A percentile compares a stretch with the other conserved stretches of the same genome.
These are phyloP conservation scores for Andrena trimmerana DNA, from an alignment of 2,888 invertebrate genomes.

Conservation along the genomic window DNA sequence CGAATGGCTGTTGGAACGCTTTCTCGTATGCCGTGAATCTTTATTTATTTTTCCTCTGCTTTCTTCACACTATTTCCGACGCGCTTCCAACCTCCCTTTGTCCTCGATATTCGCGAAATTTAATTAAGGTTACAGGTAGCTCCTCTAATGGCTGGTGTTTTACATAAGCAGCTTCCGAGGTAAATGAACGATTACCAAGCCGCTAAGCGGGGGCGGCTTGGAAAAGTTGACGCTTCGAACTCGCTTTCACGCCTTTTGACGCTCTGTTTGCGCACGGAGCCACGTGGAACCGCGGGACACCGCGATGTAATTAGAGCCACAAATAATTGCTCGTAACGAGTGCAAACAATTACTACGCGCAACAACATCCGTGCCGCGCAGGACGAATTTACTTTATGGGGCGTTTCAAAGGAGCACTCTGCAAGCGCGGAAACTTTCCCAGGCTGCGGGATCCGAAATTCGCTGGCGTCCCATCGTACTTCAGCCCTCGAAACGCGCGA, in stretches of 20 bases:
- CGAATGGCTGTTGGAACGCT: background rate
- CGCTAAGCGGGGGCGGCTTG: background rate
- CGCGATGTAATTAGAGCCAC: conserved; percentile 11
- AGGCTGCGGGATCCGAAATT: too few species aligned
- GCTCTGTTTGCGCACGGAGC: background rate
- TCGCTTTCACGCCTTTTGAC: background rate
- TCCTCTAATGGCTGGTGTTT: background rate
- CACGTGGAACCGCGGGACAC: background rate
- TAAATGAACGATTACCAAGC: background rate
- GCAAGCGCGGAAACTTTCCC: background rate
- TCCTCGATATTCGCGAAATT: background rate
- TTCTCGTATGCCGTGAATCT: background rate
- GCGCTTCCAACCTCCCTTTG: background rate
- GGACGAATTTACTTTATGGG: conserved; percentile 6
- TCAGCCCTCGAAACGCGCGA: background rate
- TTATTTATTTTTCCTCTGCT: background rate
- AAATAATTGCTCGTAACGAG: conserved; percentile 21
- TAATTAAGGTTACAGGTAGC: background rate
- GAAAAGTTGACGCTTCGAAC: background rate
- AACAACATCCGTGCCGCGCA: background rate
- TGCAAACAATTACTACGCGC: conserved; percentile 12
- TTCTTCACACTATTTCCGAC: too few species aligned
- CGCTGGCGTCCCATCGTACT: background rate
- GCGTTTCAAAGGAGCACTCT: background rate
- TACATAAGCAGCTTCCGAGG: background rate